Evolutionary conservation across 1,140 invertebrate genomes (phyloP).

Genomic region (Stenopsyche tienmushanensis): DNA sequence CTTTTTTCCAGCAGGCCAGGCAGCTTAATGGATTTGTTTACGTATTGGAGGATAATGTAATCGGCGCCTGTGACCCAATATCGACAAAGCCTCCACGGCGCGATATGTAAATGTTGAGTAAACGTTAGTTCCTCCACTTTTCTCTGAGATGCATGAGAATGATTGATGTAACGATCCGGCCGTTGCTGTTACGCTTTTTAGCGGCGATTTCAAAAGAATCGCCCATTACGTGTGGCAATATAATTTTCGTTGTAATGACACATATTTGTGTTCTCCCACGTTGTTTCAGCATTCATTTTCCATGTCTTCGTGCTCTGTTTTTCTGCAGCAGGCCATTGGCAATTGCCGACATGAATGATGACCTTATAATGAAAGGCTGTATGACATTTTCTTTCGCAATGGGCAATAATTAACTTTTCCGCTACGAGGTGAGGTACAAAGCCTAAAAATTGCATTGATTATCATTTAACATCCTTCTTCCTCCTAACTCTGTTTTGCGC

Average conservation of each 20-base stretch:
- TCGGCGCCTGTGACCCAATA: slow-evolving; percentile 21
- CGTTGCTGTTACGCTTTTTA: neutral
- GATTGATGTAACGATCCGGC: neutral
- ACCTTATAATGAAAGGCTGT: neutral
- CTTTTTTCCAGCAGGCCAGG: neutral
- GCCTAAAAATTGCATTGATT: slow-evolving; percentile 1
- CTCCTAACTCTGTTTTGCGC: neutral
- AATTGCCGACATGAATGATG: neutral
- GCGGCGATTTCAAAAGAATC: neutral
- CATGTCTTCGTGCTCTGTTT: neutral
- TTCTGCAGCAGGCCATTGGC: too few relatives aligned
- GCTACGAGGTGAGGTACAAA: too few relatives aligned
- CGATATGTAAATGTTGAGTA: too few relatives aligned
- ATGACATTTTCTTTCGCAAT: too few relatives aligned
- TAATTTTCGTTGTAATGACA: neutral
- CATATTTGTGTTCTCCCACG: neutral
- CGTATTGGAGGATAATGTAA: slow-evolving; percentile 12
- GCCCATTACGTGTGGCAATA: neutral
- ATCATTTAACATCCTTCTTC: neutral
- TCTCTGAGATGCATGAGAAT: neutral
- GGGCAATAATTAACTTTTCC: too few relatives aligned
- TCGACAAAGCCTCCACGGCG: too few relatives aligned
- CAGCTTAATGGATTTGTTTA: slow-evolving; percentile 27
- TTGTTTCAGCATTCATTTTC: neutral
- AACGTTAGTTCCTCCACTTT: neutral